Conservation (phyloP, 2,113 vertebrate genomes). For the Lutjanus erythropterus region DNA sequence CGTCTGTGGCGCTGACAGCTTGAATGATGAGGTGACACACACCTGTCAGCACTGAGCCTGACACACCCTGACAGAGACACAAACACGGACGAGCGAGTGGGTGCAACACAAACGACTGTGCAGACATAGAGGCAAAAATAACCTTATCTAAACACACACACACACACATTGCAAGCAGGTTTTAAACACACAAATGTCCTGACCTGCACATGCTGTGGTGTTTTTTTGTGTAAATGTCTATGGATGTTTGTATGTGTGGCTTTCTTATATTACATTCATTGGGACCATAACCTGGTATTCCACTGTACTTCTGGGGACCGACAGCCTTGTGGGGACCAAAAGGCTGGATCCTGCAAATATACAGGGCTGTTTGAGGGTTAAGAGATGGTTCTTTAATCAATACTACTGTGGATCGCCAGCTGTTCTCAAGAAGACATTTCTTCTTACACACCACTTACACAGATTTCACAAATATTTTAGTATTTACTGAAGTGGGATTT, state of each 20-base stretch:
- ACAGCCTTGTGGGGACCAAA: no score
- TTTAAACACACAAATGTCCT: constrained; percentile 15
- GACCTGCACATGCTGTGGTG: constrained; percentile 4
- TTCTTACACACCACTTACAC: no score
- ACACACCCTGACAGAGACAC: constrained; percentile 61
- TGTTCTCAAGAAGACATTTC: no score
- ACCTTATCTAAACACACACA: neutral
- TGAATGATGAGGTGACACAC: constrained; percentile 76
- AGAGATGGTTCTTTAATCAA: no score
- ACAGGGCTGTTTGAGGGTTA: no score
- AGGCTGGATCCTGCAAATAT: no score
- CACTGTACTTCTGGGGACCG: no score
- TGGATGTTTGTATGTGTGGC: constrained; percentile 39
- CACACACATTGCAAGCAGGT: neutral
- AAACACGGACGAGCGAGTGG: constrained; percentile 14
- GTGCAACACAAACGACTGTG: constrained; percentile 2
- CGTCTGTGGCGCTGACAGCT: constrained; percentile 61
- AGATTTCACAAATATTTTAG: no score
- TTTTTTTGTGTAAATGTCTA: constrained; percentile 40
- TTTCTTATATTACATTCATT: no score
- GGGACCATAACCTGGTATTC: no score
- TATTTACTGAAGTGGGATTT: no score
- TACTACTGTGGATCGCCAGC: no score
- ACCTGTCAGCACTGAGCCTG: constrained; percentile 67
- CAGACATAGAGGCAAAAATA: constrained; percentile 14